Conservation (phyloP, 2,113 vertebrate species). For the Ptilonorhynchus violaceus region DNA sequence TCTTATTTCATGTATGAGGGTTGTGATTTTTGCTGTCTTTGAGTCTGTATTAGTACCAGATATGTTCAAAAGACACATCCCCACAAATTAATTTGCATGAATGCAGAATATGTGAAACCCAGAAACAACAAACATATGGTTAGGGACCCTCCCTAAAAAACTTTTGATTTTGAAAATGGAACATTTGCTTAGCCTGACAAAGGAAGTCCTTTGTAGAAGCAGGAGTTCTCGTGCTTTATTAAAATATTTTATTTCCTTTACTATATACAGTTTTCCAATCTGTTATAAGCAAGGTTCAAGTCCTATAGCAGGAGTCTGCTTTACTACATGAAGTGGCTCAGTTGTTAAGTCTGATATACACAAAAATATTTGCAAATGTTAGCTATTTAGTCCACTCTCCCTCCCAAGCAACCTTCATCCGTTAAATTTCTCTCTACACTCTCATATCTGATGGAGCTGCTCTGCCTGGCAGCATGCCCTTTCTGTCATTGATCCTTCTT, state of each 20-base stretch:
- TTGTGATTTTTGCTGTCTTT: not conserved
- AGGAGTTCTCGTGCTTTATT: not conserved
- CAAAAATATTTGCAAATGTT: not conserved
- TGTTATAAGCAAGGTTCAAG: not conserved
- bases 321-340: not conserved
- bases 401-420: not conserved
- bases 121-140: not conserved
- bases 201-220: not conserved
- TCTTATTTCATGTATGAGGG: not conserved
- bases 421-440: not conserved
- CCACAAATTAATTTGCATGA: not conserved
- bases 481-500: not conserved
- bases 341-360: not conserved
- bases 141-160: fast-evolving
- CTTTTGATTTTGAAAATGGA: not conserved
- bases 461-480: not conserved
- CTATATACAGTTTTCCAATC: not conserved
- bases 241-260: not conserved
- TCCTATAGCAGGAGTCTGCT: not conserved
- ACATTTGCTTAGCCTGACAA: not conserved
- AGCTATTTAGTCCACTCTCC: not conserved
- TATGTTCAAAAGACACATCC: not conserved
- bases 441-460: not conserved
- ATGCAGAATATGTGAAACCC: not conserved
- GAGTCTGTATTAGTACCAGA: not conserved